A percentile compares a stretch with the other conserved stretches of the same genome.
These are phyloP conservation scores for Tinamus guttatus DNA, from an alignment of 2,113 vertebrate genomes.

Conservation along the genomic window DNA sequence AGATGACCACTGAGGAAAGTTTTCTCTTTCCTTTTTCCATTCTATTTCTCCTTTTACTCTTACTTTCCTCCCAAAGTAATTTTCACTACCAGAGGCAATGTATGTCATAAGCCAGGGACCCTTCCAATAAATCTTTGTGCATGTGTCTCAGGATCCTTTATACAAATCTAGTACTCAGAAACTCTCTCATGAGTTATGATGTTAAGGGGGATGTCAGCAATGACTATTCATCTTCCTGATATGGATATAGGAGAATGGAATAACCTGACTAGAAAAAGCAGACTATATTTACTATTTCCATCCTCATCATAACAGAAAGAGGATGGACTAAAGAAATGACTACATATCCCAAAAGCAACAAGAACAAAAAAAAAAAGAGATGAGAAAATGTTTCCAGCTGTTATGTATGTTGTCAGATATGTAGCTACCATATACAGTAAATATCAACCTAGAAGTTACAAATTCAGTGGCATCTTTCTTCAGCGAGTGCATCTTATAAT, in stretches of 20 bases:
- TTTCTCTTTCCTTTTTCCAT: background rate
- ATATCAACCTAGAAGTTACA: background rate
- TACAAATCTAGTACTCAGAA: background rate
- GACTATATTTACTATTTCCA: background rate
- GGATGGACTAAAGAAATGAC: background rate
- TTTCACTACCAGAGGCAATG: rapidly evolving
- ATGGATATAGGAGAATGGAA: background rate
- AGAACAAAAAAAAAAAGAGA: too few species aligned
- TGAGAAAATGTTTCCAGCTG: background rate
- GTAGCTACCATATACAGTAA: background rate
- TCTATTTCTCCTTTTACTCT: rapidly evolving
- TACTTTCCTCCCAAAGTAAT: background rate
- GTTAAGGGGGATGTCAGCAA: background rate
- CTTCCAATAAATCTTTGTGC: background rate
- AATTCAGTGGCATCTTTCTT: background rate
- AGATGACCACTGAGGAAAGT: background rate
- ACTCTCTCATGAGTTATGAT: background rate
- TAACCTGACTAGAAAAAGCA: background rate
- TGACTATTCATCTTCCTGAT: background rate
- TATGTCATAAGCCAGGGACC: background rate
- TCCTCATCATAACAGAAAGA: background rate
- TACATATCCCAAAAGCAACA: background rate
- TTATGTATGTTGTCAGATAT: background rate
- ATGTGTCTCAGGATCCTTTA: background rate
- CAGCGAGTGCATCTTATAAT: background rate